Percentiles rank a stretch among this genome's conserved stretches.
Evolutionary conservation across 2,888 invertebrate species (phyloP).

Genomic region (Agonopterix alstromeriana): DNA sequence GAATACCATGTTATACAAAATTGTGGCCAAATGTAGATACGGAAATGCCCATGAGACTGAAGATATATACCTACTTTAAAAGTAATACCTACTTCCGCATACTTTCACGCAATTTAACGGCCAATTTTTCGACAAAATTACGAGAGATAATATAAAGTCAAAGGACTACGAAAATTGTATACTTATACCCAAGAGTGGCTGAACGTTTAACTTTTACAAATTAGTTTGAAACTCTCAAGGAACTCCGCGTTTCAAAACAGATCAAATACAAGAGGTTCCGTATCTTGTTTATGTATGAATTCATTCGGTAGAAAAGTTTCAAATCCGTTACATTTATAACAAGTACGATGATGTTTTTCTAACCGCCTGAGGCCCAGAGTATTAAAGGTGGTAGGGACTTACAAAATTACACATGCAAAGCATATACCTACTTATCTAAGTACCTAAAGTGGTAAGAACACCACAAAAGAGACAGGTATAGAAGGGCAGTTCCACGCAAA

Average conservation of each 20-base stretch:
- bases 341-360: too few relatives aligned
- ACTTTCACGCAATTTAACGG: constrained; percentile 7
- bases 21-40: too few relatives aligned
- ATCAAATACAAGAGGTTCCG: constrained; percentile 5
- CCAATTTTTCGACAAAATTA: constrained; percentile 10
- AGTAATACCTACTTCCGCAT: constrained; percentile 2
- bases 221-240: constrained; percentile 14
- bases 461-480: too few relatives aligned
- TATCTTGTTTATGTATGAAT: constrained; percentile 1
- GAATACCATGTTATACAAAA: too few relatives aligned
- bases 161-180: constrained; percentile 9
- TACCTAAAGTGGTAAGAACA: too few relatives aligned
- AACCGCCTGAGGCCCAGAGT: too few relatives aligned
- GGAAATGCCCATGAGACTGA: too few relatives aligned
- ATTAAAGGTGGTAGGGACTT: too few relatives aligned
- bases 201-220: constrained; percentile 17
- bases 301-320: not conserved
- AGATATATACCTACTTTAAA: not conserved
- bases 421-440: too few relatives aligned
- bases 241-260: constrained; percentile 9
- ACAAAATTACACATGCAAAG: too few relatives aligned
- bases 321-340: too few relatives aligned
- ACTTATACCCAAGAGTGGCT: constrained; percentile 6
- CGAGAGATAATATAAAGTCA: constrained; percentile 8
- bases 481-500: too few relatives aligned